A percentile compares a stretch with the other conserved stretches of the same genome.
These are phyloP conservation scores for Rhinophrynus dorsalis DNA, from an alignment of 2,797 vertebrate genomes.

Conservation along the genomic window DNA sequence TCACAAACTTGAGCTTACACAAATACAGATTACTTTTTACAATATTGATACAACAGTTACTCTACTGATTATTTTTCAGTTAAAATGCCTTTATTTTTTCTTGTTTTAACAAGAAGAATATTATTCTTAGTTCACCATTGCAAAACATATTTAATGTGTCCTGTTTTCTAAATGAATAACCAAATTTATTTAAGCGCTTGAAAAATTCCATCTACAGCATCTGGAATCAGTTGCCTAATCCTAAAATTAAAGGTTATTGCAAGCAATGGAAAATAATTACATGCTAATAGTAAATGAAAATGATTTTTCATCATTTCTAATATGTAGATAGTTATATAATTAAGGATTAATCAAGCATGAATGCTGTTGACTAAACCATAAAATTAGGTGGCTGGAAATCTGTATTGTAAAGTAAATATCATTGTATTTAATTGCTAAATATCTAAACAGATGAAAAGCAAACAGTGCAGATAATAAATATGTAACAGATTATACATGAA, in stretches of 20 bases:
- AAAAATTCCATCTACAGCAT: slow-evolving; percentile 74
- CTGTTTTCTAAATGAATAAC: slow-evolving; percentile 64
- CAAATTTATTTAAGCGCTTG: slow-evolving; percentile 77
- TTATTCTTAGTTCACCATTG: no score
- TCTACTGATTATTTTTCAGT: no score
- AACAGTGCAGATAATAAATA: slow-evolving; percentile 79
- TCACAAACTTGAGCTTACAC: no score
- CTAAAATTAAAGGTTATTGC: slow-evolving; percentile 81
- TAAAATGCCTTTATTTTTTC: no score
- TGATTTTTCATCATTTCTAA: slow-evolving; percentile 66
- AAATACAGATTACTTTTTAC: no score
- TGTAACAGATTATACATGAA: slow-evolving; percentile 75
- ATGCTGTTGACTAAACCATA: slow-evolving; percentile 99
- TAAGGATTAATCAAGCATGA: slow-evolving; percentile 91
- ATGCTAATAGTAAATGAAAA: slow-evolving; percentile 77
- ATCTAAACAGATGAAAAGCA: slow-evolving; percentile 79
- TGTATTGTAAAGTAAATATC: slow-evolving; percentile 90
- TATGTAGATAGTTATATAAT: slow-evolving; percentile 82
- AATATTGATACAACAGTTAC: no score
- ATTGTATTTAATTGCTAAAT: slow-evolving; percentile 78
- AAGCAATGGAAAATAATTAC: slow-evolving; percentile 81
- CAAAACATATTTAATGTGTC: neutral
- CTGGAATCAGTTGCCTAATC: slow-evolving; percentile 78
- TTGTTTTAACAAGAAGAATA: no score
- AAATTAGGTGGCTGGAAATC: slow-evolving; percentile 99